Evolutionary conservation across 2,888 invertebrate genomes (phyloP).

Genomic region (Melinaea marsaeus): DNA sequence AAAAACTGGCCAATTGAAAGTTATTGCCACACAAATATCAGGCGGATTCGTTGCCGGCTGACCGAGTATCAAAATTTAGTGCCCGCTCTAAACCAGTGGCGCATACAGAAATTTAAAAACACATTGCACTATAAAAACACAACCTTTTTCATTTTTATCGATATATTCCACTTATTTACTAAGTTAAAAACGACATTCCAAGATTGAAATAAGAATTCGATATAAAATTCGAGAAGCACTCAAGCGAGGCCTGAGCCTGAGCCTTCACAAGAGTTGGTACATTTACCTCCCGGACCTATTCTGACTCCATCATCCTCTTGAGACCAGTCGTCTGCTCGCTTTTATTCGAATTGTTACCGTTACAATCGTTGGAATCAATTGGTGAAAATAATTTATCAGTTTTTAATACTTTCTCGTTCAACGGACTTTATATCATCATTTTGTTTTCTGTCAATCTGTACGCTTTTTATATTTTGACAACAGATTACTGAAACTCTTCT

Average conservation of each 20-base stretch:
- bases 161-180: no score
- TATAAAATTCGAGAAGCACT: neutral
- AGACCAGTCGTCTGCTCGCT: constrained; percentile 63
- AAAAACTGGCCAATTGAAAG: constrained; percentile 34
- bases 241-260: constrained; percentile 31
- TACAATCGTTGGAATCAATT: constrained; percentile 33
- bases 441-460: neutral
- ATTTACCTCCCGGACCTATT: constrained; percentile 54
- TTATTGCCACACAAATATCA: constrained; percentile 31
- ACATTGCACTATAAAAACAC: no score
- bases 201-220: neutral
- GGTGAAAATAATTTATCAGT: constrained; percentile 33
- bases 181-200: neutral
- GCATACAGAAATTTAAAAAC: neutral
- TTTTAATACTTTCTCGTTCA: constrained; percentile 18
- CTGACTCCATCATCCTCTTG: constrained; percentile 73
- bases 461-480: no score
- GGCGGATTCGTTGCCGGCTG: constrained; percentile 19
- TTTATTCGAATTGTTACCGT: constrained; percentile 32
- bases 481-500: no score
- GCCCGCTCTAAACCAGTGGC: neutral
- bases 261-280: constrained; percentile 36
- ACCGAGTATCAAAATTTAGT: constrained; percentile 28
- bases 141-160: no score
- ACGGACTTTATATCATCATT: constrained; percentile 16